These are phyloP conservation scores for Oreotragus oreotragus DNA, from an alignment of 2,113 vertebrate species.

Conservation along the genomic window DNA sequence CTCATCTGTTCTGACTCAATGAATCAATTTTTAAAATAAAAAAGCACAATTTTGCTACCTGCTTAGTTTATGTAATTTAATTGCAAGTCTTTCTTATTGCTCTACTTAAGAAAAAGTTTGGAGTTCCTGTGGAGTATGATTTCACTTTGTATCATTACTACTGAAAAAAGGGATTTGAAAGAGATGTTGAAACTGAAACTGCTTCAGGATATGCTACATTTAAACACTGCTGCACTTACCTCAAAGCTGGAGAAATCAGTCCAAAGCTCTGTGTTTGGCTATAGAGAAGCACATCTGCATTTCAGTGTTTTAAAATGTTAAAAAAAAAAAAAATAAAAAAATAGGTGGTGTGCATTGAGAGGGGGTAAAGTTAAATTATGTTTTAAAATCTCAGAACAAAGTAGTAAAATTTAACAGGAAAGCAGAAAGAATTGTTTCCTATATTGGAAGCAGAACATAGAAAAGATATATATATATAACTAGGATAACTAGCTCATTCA, in stretches of 20 bases:
- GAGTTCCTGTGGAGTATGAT: slow-evolving; percentile 27
- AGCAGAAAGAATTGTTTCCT: slow-evolving; percentile 38
- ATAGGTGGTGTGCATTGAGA: too few relatives aligned
- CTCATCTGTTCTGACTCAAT: background rate
- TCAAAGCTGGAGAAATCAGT: background rate
- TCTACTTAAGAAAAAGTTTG: slow-evolving; percentile 37
- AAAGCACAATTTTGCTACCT: slow-evolving; percentile 20
- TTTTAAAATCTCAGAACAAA: background rate
- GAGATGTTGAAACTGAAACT: slow-evolving; percentile 41
- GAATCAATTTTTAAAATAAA: background rate
- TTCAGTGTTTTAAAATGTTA: background rate
- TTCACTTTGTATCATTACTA: slow-evolving; percentile 40
- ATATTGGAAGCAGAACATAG: background rate
- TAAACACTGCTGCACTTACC: background rate
- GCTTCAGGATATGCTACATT: slow-evolving; percentile 53
- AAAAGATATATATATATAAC: background rate
- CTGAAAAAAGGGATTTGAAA: slow-evolving; percentile 53
- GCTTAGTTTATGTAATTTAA: slow-evolving; percentile 6
- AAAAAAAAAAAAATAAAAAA: background rate
- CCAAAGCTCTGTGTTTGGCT: background rate
- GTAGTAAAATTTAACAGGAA: slow-evolving; percentile 23
- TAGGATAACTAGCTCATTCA: slow-evolving; percentile 10
- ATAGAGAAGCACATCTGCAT: background rate
- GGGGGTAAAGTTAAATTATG: background rate
- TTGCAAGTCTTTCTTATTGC: background rate